phyloP scores from a whole-genome alignment of 2,797 vertebrate species.

The Simalia tracyae region DNA sequence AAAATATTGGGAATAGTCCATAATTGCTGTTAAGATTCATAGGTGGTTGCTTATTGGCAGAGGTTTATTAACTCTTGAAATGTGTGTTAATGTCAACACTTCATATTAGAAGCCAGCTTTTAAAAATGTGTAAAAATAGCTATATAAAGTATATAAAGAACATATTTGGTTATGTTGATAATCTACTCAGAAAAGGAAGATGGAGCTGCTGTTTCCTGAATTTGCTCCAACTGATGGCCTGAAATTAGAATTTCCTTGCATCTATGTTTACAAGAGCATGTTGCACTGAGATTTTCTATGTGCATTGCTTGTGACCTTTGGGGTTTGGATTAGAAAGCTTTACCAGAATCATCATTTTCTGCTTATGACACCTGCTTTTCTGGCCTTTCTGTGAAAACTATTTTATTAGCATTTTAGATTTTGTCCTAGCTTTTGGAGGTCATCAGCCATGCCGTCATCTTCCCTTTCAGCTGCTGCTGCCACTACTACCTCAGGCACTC shows the following conservation, averaged over 20 bases:
- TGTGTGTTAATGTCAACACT: conserved; percentile 66
- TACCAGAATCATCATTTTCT: neutral
- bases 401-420: neutral
- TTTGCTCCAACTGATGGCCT: neutral
- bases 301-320: conserved; percentile 1
- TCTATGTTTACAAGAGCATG: conserved; percentile 10
- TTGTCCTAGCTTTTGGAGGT: conserved; percentile 6
- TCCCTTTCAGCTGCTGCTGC: neutral
- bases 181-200: neutral
- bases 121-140: conserved; percentile 17
- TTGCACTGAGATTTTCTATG: conserved; percentile 20
- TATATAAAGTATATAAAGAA: neutral
- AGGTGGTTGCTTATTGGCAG: conserved; percentile 56
- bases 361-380: neutral
- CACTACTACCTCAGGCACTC: conserved; percentile 34
- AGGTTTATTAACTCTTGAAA: conserved; percentile 63
- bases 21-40: conserved; percentile 51
- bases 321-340: neutral
- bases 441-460: neutral
- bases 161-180: neutral
- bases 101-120: conserved; percentile 48
- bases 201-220: neutral
- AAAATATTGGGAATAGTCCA: conserved; percentile 64
- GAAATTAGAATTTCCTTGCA: conserved; percentile 8
- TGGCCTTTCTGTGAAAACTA: neutral